phyloP scores from a whole-genome alignment of 1,140 invertebrate species.

The Pseudomyrmex dendroicus region DNA sequence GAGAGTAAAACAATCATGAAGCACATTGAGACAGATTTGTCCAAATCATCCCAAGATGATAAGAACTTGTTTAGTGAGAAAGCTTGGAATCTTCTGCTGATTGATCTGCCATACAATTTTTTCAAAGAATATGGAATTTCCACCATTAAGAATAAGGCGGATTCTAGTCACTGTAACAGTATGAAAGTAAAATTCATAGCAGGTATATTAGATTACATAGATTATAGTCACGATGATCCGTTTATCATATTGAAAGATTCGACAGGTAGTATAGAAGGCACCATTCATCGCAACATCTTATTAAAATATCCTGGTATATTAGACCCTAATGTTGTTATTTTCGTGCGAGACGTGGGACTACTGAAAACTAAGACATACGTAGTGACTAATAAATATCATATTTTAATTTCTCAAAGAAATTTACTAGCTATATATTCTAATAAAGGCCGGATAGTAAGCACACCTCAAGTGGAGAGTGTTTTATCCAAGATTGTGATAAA shows the following conservation, averaged over 20 bases:
- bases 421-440: slow-evolving; percentile 79
- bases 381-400: slow-evolving; percentile 74
- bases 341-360: slow-evolving; percentile 78
- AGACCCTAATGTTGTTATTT: slow-evolving; percentile 77
- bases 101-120: slow-evolving; percentile 79
- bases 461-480: slow-evolving; percentile 57
- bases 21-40: slow-evolving; percentile 50
- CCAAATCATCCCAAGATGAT: slow-evolving; percentile 78
- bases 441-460: slow-evolving; percentile 73
- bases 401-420: slow-evolving; percentile 76
- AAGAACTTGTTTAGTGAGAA: slow-evolving; percentile 79
- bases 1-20: slow-evolving; percentile 36
- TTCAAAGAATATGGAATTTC: slow-evolving; percentile 77
- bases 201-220: slow-evolving; percentile 78
- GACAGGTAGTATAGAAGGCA: slow-evolving; percentile 79
- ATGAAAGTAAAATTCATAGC: slow-evolving; percentile 78
- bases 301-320: slow-evolving; percentile 78
- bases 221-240: slow-evolving; percentile 79
- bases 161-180: slow-evolving; percentile 62
- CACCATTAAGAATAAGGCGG: slow-evolving; percentile 74
- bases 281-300: slow-evolving; percentile 78
- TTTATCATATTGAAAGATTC: slow-evolving; percentile 80
- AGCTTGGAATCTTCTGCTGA: slow-evolving; percentile 80
- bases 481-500: background rate
- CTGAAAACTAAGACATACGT: slow-evolving; percentile 64